Conservation (phyloP, 2,113 vertebrate genomes). For the Alethe castanea region DNA sequence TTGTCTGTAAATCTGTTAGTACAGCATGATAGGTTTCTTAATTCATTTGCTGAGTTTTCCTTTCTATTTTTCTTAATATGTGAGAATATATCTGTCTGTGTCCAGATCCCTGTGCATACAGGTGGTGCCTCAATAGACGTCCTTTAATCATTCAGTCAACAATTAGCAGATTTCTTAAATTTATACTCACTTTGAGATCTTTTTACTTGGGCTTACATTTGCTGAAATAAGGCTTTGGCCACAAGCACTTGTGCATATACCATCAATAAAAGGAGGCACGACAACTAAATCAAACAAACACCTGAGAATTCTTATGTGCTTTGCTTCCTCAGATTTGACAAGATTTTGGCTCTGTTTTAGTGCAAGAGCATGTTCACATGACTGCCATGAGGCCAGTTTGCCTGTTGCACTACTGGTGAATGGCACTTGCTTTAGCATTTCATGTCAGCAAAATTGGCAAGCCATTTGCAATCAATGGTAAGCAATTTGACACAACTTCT, state of each 20-base stretch:
- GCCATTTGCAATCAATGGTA: constrained; percentile 48
- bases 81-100: neutral
- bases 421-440: constrained; percentile 33
- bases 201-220: neutral
- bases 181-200: neutral
- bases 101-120: neutral
- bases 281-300: neutral
- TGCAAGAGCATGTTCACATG: neutral
- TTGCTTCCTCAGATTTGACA: neutral
- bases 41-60: neutral
- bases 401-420: neutral
- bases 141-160: neutral
- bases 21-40: neutral
- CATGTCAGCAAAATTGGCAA: constrained; percentile 15
- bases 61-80: neutral
- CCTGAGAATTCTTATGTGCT: neutral
- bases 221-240: neutral
- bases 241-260: neutral
- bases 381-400: neutral
- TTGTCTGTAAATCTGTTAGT: neutral
- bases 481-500: constrained; percentile 26
- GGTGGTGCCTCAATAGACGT: neutral
- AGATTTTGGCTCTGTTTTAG: neutral
- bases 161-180: neutral
- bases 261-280: neutral